Percentiles rank a stretch among this genome's conserved stretches.
Evolutionary conservation across 37 sponge, comb jelly and placozoan genomes (phyloP).

Genomic region (Bolinopsis microptera): DNA sequence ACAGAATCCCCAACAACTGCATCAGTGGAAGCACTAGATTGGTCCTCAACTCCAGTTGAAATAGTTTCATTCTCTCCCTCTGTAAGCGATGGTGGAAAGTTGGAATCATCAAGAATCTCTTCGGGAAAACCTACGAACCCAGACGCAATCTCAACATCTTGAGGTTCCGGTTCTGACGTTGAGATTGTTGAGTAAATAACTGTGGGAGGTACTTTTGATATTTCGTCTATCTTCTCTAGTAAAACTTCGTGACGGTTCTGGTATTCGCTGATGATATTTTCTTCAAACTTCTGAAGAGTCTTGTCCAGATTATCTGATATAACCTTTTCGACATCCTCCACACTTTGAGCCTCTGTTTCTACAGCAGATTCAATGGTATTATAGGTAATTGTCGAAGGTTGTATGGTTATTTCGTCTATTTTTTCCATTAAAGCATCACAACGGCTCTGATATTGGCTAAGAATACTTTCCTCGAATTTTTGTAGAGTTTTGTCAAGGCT

Average conservation of each 20-base stretch:
- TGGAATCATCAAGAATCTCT: not conserved
- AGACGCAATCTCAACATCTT: no score
- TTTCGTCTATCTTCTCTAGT: not conserved
- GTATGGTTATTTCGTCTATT: not conserved
- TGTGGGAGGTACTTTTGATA: not conserved
- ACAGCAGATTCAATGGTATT: not conserved
- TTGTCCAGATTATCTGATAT: not conserved
- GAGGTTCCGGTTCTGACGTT: no score
- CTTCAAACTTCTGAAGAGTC: not conserved
- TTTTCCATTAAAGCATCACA: not conserved
- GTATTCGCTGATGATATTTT: not conserved
- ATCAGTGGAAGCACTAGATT: no score
- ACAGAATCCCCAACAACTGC: no score
- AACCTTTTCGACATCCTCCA: not conserved
- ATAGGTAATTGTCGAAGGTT: not conserved
- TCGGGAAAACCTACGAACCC: not conserved
- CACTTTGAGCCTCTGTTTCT: not conserved
- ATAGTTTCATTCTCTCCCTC: no score
- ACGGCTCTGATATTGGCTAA: not conserved
- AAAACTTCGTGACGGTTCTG: not conserved
- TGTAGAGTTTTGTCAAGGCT: not conserved
- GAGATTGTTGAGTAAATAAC: no score
- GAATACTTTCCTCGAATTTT: not conserved
- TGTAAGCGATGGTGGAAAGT: no score
- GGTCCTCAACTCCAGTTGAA: no score